Conservation (phyloP, 30 jellyfish, hydroid and myxozoan species). For the Cassiopea xamachana region DNA sequence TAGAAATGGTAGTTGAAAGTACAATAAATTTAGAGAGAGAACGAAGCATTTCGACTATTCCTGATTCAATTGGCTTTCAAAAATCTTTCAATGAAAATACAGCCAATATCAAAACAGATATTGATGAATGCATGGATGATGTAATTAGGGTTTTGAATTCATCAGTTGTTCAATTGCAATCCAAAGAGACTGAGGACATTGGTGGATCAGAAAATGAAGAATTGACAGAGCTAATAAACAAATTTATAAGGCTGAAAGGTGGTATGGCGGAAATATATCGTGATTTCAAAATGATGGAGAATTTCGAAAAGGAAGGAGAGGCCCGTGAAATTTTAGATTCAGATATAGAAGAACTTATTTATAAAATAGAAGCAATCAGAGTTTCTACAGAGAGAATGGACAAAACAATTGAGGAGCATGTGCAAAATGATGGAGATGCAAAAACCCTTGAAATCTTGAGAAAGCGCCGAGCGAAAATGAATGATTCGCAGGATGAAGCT, state of each 20-base stretch:
- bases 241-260: neutral
- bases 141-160: neutral
- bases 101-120: neutral
- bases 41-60: neutral
- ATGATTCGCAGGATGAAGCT: conserved; percentile 35
- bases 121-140: conserved; percentile 35
- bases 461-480: conserved; percentile 25
- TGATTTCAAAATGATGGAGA: conserved; percentile 14
- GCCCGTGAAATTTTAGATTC: conserved; percentile 32
- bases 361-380: conserved; percentile 48
- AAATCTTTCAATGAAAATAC: neutral
- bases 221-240: neutral
- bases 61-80: neutral
- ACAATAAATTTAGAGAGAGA: conserved; percentile 13
- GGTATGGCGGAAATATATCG: neutral
- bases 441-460: conserved; percentile 21
- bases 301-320: conserved; percentile 27
- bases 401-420: conserved; percentile 41
- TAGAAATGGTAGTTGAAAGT: conserved; percentile 7
- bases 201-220: neutral
- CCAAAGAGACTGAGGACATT: neutral
- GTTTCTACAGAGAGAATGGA: conserved; percentile 44
- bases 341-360: conserved; percentile 48
- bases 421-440: conserved; percentile 49
- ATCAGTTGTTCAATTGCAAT: neutral